Percentiles rank a stretch among this genome's conserved stretches.
These are phyloP conservation scores for Brachyhypopomus occidentalis DNA, from an alignment of 2,113 vertebrate species.

Conservation along the genomic window DNA sequence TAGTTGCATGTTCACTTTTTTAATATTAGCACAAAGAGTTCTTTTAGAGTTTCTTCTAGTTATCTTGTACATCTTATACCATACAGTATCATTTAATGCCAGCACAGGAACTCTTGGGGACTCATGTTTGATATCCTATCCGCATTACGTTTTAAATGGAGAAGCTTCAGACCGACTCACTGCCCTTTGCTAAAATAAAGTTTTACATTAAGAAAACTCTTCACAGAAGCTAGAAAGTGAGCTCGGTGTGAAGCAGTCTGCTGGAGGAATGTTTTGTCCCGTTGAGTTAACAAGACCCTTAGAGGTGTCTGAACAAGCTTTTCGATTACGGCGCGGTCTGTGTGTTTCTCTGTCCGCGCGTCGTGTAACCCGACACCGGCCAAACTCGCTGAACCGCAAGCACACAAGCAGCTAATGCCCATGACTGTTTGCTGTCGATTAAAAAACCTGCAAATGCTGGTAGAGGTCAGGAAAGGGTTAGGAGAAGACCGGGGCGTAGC, in stretches of 20 bases:
- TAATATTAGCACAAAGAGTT: neutral
- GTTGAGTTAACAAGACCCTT: slow-evolving; percentile 20
- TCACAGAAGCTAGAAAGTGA: neutral
- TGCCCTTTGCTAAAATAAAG: neutral
- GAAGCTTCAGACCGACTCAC: neutral
- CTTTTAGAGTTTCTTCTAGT: neutral
- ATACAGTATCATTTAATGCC: neutral
- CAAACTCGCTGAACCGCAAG: neutral
- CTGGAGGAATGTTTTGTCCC: neutral
- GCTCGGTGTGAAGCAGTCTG: slow-evolving; percentile 6
- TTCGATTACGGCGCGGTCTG: slow-evolving; percentile 1
- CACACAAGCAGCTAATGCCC: slow-evolving; percentile 11
- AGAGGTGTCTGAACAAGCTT: slow-evolving; percentile 4
- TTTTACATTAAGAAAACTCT: neutral
- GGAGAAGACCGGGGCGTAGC: neutral
- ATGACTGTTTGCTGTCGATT: slow-evolving; percentile 8
- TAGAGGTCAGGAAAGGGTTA: slow-evolving; percentile 36
- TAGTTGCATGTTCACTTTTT: too few species aligned
- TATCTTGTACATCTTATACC: neutral
- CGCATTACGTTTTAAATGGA: neutral
- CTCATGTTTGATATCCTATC: neutral
- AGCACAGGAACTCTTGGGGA: neutral
- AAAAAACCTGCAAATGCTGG: neutral
- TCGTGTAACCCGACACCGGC: slow-evolving; percentile 8
- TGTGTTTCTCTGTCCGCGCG: neutral